Conservation (phyloP, 1,140 invertebrate species). For the Drosophila aff. region DNA sequence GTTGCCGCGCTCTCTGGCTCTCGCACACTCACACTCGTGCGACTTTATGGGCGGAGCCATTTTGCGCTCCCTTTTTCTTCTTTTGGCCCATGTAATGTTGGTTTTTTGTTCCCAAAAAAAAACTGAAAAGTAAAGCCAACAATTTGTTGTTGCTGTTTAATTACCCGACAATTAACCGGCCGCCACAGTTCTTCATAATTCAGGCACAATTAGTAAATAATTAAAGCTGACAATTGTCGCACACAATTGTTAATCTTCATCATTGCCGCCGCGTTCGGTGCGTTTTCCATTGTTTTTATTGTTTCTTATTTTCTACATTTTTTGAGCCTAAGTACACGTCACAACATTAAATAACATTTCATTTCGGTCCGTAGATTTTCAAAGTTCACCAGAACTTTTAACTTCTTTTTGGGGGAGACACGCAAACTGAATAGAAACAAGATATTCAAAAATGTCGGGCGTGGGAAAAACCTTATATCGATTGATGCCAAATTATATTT, state of each 20-base stretch:
- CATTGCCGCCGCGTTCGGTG: constrained; percentile 20
- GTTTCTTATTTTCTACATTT: not conserved
- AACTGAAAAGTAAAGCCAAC: constrained; percentile 22
- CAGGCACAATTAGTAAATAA: constrained; percentile 80
- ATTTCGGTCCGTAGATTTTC: not conserved
- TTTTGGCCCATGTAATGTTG: constrained; percentile 28
- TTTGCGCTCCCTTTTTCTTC: not conserved
- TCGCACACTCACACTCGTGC: constrained; percentile 22
- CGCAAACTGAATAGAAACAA: constrained; percentile 7
- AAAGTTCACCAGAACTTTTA: constrained; percentile 38
- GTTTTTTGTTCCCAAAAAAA: constrained; percentile 26
- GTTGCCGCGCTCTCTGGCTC: constrained; percentile 42
- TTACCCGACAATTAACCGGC: constrained; percentile 66
- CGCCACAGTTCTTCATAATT: constrained; percentile 71
- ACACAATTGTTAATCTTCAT: constrained; percentile 65
- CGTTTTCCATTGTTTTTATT: constrained; percentile 10
- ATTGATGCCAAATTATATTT: not conserved
- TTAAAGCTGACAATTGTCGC: constrained; percentile 75
- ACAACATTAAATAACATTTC: constrained; percentile 61
- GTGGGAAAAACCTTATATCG: constrained; percentile 7
- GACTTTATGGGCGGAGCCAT: constrained; percentile 62
- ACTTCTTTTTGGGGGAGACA: not conserved
- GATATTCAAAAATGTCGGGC: not conserved
- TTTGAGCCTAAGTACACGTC: constrained; percentile 57
- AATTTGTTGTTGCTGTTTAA: constrained; percentile 58